Evolutionary conservation across 2,797 vertebrate species (phyloP).

Genomic region (Sciaenops ocellatus): DNA sequence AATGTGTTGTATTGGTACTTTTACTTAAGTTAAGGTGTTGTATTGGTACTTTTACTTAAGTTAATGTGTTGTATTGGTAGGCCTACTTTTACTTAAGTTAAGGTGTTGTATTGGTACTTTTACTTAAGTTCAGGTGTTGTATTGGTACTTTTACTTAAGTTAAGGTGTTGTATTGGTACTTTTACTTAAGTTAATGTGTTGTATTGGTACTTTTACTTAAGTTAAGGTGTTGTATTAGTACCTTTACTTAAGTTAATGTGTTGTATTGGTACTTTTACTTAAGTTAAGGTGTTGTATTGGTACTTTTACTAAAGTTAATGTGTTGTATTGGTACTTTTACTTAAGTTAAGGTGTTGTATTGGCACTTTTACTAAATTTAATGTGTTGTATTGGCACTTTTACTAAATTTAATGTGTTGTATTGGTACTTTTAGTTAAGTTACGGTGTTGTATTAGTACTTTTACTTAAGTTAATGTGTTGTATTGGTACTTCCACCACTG

Average conservation of each 20-base stretch:
- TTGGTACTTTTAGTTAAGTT: neutral
- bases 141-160: neutral
- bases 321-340: neutral
- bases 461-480: neutral
- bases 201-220: neutral
- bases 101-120: too few species aligned
- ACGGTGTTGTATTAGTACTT: neutral
- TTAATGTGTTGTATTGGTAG: too few species aligned
- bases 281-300: neutral
- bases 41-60: too few species aligned
- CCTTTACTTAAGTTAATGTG: neutral
- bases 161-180: neutral
- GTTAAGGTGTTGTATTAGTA: too few species aligned
- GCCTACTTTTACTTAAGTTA: neutral
- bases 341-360: too few species aligned
- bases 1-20: too few species aligned
- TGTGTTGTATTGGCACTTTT: neutral
- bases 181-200: neutral
- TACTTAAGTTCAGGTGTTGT: neutral
- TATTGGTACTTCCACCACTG: neutral
- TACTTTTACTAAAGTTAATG: neutral
- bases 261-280: neutral
- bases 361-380: neutral
- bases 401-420: too few species aligned
- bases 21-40: too few species aligned